Evolutionary conservation across 2,797 vertebrate species (phyloP), one percentile per base, ranked within the genome.

Genomic region (Oophaga sylvatica): DNA sequence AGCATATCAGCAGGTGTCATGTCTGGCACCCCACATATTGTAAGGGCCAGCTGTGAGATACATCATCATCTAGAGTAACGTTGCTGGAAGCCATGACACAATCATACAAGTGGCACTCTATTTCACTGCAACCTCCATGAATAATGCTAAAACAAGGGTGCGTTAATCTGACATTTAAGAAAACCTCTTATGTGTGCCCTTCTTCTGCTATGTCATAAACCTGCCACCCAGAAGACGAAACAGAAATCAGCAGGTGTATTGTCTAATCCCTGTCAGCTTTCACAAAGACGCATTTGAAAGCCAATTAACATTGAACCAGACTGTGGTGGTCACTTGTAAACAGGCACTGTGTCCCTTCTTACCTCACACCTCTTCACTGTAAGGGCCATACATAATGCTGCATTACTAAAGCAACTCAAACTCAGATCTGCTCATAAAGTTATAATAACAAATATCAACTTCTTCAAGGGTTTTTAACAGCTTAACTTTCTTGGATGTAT

Each of bases 171-270:
- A 15, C 79, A 82, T 62, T 65, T 56, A 31, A 4, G 15, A 60
- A 22, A 70, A 71, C 80, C 56, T 86, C 80, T 86, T 20, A 62
- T 89, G 84, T 70, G 80, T 63, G 75, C 80, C 84, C 84, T 89
- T 68, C 57, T 75, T 62, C 86, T 79, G 63, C 80, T 10, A 65
- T 86, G 78, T 68, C 70, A 81, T 83, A 48, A 78, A 82, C 80
- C 84, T 89, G 88, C 84, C 88, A 89, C 88, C 88, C 80, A 71
- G 79, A 83, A 73, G 73, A 71, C 63, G 86, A 57, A 77, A 17
- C 26, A 56, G 22, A 86, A 48, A 83, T 53, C 88, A 86, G 88
- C 88, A 89, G 62, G 84, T 83, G 80, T 48, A 53, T 56, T 73
- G 22, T 82, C 53, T 82, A 86, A 82, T 86, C 87, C 62, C n/a